Evolutionary conservation across 2,888 invertebrate species (phyloP).

Genomic region (Mesochorus sp.): DNA sequence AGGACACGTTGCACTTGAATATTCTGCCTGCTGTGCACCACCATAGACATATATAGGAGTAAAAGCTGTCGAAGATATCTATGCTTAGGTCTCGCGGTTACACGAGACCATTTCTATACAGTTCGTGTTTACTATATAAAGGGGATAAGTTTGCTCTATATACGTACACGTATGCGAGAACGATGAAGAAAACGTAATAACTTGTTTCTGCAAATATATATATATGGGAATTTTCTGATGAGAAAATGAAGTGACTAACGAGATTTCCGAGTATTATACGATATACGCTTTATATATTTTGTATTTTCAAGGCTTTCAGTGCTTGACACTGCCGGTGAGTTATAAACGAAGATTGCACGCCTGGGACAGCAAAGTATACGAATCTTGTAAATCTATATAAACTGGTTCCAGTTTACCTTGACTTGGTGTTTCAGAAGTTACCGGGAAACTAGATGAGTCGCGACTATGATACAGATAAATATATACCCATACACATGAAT

Average conservation of each 20-base stretch:
- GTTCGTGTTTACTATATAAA: slow-evolving; percentile 14
- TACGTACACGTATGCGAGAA: background rate
- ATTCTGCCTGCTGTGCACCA: slow-evolving; percentile 33
- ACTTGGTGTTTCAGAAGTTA: slow-evolving; percentile 19
- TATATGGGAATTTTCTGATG: slow-evolving; percentile 23
- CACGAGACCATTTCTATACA: slow-evolving; percentile 32
- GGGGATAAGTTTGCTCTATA: slow-evolving; percentile 19
- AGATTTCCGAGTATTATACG: slow-evolving; percentile 18
- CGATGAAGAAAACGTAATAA: slow-evolving; percentile 41
- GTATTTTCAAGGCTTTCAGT: slow-evolving; percentile 30
- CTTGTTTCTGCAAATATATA: slow-evolving; percentile 27
- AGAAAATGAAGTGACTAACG: slow-evolving; percentile 44
- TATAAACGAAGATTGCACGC: slow-evolving; percentile 42
- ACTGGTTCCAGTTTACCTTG: slow-evolving; percentile 3
- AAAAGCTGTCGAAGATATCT: slow-evolving; percentile 28
- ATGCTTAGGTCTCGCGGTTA: background rate
- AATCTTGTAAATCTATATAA: slow-evolving; percentile 3
- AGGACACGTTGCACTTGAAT: slow-evolving; percentile 59
- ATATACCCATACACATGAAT: background rate
- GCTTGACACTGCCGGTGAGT: background rate
- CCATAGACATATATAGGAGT: slow-evolving; percentile 26
- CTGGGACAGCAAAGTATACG: slow-evolving; percentile 20
- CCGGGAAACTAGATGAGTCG: slow-evolving; percentile 35
- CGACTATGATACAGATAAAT: background rate
- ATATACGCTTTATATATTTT: slow-evolving; percentile 11